Evolutionary conservation across 2,113 vertebrate genomes (phyloP).

Genomic region (Pluvianellus socialis): DNA sequence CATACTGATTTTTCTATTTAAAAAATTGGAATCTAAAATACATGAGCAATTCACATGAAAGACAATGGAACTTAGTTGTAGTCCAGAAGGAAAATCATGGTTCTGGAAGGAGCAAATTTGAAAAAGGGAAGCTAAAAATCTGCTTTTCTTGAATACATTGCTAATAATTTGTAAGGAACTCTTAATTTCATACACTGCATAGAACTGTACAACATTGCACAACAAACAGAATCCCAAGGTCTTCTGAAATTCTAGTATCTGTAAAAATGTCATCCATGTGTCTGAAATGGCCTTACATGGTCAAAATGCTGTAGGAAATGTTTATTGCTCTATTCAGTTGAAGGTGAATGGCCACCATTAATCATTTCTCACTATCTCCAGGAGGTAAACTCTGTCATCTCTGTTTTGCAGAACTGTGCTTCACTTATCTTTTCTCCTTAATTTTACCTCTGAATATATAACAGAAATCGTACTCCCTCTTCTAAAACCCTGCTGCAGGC

Average conservation of each 20-base stretch:
- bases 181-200: background rate
- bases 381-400: background rate
- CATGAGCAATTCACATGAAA: background rate
- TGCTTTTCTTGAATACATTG: background rate
- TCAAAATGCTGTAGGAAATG: background rate
- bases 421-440: background rate
- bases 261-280: background rate
- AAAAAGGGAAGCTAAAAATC: background rate
- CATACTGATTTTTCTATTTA: background rate
- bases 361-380: background rate
- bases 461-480: background rate
- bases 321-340: background rate
- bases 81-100: background rate
- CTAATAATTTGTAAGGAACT: background rate
- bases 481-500: background rate
- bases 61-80: background rate
- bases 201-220: background rate
- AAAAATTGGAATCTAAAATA: background rate
- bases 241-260: background rate
- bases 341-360: background rate
- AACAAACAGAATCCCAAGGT: background rate
- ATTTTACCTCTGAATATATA: background rate
- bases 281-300: background rate
- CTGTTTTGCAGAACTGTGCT: background rate
- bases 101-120: background rate